phyloP scores from a whole-genome alignment of 2,113 vertebrate species.

The Xenus cinereus region DNA sequence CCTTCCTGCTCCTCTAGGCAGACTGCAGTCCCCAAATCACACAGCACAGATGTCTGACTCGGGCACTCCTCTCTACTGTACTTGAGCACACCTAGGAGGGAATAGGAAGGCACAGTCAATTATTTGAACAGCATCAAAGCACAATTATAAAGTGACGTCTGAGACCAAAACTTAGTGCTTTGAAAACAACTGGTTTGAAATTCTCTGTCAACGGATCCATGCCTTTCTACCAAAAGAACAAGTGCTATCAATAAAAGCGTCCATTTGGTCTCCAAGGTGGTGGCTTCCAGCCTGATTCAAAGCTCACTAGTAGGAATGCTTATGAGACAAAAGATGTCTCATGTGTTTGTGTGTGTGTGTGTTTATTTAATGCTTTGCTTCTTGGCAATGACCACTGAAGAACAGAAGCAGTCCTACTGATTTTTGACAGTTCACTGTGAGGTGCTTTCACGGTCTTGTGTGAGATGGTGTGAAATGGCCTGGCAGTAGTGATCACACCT shows the following conservation, averaged over 20 bases:
- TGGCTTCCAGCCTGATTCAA: neutral
- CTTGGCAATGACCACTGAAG: neutral
- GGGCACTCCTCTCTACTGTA: neutral
- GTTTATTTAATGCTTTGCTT: neutral
- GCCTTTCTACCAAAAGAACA: neutral
- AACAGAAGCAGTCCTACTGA: neutral
- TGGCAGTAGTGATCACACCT: neutral
- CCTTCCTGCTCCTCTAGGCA: fast-evolving
- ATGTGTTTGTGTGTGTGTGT: neutral
- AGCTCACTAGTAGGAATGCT: neutral
- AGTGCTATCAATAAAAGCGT: neutral
- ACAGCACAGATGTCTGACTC: neutral
- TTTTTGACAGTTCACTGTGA: neutral
- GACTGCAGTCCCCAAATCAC: neutral
- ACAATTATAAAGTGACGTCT: neutral
- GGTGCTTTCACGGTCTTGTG: neutral
- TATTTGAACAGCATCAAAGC: neutral
- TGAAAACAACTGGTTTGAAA: neutral
- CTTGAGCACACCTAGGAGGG: neutral
- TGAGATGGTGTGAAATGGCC: neutral
- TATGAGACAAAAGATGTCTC: neutral
- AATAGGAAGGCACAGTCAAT: neutral
- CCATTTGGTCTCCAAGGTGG: neutral
- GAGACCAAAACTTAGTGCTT: neutral
- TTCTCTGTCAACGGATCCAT: neutral